Conservation (phyloP, 2,888 invertebrate genomes). For the Napeogenes inachia region DNA sequence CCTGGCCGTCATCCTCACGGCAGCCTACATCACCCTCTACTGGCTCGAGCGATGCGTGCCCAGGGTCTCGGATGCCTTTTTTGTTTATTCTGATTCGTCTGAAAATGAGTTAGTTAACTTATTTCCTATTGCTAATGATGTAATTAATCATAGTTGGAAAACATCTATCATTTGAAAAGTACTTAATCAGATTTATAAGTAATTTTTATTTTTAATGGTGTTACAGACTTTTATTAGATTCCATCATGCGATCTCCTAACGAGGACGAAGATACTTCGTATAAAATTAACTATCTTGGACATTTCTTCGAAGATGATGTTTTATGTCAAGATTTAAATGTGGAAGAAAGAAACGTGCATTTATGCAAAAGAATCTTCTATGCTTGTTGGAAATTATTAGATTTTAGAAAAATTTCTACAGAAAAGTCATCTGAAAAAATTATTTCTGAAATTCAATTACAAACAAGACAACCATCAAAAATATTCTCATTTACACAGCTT, state of each 20-base stretch:
- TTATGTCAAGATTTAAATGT: conserved; percentile 22
- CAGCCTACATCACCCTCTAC: conserved; percentile 57
- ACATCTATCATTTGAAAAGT: too few relatives aligned
- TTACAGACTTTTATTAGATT: conserved; percentile 56
- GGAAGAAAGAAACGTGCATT: conserved; percentile 13
- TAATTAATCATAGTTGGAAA: too few relatives aligned
- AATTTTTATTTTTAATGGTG: conserved; percentile 9
- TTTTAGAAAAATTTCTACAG: conserved; percentile 31
- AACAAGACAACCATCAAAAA: conserved; percentile 26
- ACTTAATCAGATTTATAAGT: background rate
- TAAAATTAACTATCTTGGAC: conserved; percentile 37
- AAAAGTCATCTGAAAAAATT: conserved; percentile 16
- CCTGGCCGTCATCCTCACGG: conserved; percentile 51
- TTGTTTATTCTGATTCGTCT: conserved; percentile 59
- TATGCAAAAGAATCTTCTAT: conserved; percentile 18
- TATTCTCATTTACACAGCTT: conserved; percentile 50
- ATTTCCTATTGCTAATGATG: too few relatives aligned
- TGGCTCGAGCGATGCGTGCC: conserved; percentile 68
- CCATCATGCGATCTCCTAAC: conserved; percentile 62
- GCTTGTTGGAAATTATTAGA: conserved; percentile 29
- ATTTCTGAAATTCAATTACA: conserved; percentile 3
- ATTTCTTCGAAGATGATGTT: conserved; percentile 38
- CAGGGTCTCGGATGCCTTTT: conserved; percentile 65
- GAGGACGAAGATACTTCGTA: conserved; percentile 38
- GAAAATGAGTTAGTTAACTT: conserved; percentile 54